Percentiles rank a stretch among this genome's conserved stretches.
Evolutionary conservation across 1,140 invertebrate genomes (phyloP).

Genomic region (Chymomyza costata): DNA sequence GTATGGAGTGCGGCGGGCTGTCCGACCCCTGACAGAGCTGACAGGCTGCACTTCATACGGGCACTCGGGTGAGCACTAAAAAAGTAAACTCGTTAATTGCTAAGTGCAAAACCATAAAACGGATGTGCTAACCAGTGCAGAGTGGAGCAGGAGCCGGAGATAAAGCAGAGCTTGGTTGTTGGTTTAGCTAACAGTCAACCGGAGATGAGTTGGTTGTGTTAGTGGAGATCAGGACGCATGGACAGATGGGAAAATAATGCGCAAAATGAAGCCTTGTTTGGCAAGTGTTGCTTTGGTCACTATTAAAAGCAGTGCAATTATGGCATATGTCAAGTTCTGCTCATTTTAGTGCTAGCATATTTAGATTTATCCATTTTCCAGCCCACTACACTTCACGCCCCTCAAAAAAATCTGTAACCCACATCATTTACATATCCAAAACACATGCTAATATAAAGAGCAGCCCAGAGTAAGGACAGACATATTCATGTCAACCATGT

Average conservation of each 20-base stretch:
- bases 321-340: slow-evolving; percentile 6
- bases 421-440: too few species aligned
- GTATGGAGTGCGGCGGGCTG: too few species aligned
- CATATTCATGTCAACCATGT: not conserved
- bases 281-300: not conserved
- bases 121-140: slow-evolving; percentile 10
- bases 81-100: slow-evolving; percentile 63
- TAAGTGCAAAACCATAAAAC: slow-evolving; percentile 61
- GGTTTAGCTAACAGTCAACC: slow-evolving; percentile 1
- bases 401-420: too few species aligned
- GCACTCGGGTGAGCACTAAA: slow-evolving; percentile 36
- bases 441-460: too few species aligned
- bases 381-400: not conserved
- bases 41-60: too few species aligned
- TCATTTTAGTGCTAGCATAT: slow-evolving; percentile 8
- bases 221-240: slow-evolving; percentile 2
- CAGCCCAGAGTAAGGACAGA: too few species aligned
- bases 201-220: not conserved
- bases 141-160: not conserved
- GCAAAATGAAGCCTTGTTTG: not conserved
- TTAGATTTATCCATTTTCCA: slow-evolving; percentile 18
- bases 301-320: slow-evolving; percentile 3
- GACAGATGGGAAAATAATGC: slow-evolving; percentile 3
- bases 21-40: too few species aligned
- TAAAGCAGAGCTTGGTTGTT: not conserved